Percentiles rank a stretch among this genome's conserved stretches.
Evolutionary conservation across 2,888 invertebrate species (phyloP).

Genomic region (Blomia tropicalis): DNA sequence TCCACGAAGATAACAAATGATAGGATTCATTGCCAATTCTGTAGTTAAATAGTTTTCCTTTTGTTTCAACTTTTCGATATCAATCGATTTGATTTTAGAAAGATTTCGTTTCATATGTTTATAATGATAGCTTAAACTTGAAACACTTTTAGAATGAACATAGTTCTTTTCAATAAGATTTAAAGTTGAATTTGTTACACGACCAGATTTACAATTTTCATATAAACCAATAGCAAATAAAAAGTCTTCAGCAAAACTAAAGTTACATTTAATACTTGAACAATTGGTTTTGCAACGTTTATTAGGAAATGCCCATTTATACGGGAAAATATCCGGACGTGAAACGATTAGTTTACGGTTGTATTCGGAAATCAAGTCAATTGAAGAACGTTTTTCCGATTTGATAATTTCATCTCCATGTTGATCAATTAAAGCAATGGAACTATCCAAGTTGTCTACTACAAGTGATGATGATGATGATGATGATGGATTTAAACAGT

Average conservation of each 20-base stretch:
- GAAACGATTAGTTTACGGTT: constrained; percentile 1
- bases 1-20: constrained; percentile 11
- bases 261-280: constrained; percentile 6
- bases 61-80: background rate
- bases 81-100: background rate
- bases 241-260: constrained; percentile 22
- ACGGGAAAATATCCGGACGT: constrained; percentile 18
- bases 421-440: background rate
- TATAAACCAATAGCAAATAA: constrained; percentile 22
- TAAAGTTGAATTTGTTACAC: background rate
- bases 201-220: background rate
- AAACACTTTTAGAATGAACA: background rate
- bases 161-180: constrained; percentile 1
- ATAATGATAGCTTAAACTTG: constrained; percentile 13
- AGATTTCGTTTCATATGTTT: constrained; percentile 17
- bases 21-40: constrained; percentile 1
- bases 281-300: constrained; percentile 1
- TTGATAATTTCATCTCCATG: background rate
- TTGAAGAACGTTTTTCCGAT: background rate
- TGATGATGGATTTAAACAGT: background rate
- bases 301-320: constrained; percentile 18
- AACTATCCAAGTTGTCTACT: background rate
- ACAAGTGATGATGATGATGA: background rate
- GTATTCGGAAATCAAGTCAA: background rate
- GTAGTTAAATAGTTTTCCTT: background rate